These are phyloP conservation scores for Herpailurus yagouaroundi DNA, from an alignment of 2,113 vertebrate species.

Conservation along the genomic window DNA sequence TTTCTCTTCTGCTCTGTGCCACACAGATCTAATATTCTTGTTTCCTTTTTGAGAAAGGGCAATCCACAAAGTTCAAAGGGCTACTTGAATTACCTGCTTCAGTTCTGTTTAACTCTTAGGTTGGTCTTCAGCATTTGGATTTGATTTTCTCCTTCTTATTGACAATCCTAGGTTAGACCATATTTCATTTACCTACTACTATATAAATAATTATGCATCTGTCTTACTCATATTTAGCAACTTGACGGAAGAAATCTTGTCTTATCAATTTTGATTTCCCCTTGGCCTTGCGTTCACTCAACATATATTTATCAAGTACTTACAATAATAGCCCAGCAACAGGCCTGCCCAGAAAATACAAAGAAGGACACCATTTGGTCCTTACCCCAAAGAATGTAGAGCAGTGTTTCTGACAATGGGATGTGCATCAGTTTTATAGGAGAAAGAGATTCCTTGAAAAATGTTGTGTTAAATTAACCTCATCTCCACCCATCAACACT, in stretches of 20 bases:
- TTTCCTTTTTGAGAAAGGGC: slow-evolving; percentile 49
- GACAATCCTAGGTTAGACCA: neutral
- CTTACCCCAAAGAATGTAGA: neutral
- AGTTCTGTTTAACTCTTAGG: slow-evolving; percentile 28
- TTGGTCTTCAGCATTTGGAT: slow-evolving; percentile 16
- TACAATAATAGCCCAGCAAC: neutral
- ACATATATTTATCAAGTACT: neutral
- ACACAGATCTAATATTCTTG: slow-evolving; percentile 61
- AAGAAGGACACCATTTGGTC: neutral
- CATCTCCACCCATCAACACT: neutral
- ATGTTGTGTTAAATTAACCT: neutral
- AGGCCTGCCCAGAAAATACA: neutral
- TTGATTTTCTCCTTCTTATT: slow-evolving; percentile 43
- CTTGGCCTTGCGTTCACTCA: neutral
- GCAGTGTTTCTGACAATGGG: neutral
- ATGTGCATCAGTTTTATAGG: neutral
- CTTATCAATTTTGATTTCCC: neutral
- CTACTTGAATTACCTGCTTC: neutral
- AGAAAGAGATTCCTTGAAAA: slow-evolving; percentile 10
- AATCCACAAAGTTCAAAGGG: slow-evolving; percentile 31
- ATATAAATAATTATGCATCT: neutral
- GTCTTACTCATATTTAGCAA: neutral
- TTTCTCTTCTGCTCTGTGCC: slow-evolving; percentile 32
- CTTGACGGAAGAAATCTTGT: neutral
- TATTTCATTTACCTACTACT: slow-evolving; percentile 5